Conservation (phyloP, 2,888 invertebrate genomes). For the Agrypnus murinus region DNA sequence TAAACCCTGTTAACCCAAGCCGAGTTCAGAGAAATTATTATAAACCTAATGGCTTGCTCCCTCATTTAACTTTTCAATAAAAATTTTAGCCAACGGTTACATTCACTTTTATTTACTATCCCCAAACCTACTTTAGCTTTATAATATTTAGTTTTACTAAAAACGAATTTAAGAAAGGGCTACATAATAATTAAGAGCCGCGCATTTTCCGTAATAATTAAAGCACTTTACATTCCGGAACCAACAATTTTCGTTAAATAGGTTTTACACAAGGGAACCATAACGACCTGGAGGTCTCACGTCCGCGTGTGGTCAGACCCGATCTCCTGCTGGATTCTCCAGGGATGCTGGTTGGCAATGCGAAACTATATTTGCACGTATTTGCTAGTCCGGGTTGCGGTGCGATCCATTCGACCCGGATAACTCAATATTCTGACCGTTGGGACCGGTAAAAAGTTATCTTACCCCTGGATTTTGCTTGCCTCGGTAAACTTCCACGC, state of each 20-base stretch:
- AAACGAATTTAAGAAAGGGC: too few species aligned
- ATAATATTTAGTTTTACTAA: too few species aligned
- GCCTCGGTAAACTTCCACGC: slow-evolving; percentile 21
- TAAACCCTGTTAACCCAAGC: too few species aligned
- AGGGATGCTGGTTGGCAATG: slow-evolving; percentile 22
- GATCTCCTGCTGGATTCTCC: slow-evolving; percentile 18
- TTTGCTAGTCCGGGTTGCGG: slow-evolving; percentile 25
- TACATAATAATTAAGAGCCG: too few species aligned
- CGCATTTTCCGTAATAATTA: slow-evolving; percentile 12
- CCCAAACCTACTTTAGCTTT: too few species aligned
- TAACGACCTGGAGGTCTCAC: slow-evolving; percentile 12
- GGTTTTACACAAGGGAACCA: slow-evolving; percentile 12
- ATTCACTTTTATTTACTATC: too few species aligned
- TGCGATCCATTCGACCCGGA: slow-evolving; percentile 16
- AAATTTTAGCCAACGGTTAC: too few species aligned
- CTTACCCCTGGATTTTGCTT: slow-evolving; percentile 10
- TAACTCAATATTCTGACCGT: slow-evolving; percentile 29
- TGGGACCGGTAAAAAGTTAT: slow-evolving; percentile 32
- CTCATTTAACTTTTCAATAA: too few species aligned
- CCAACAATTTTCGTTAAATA: slow-evolving; percentile 23
- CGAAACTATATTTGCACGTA: slow-evolving; percentile 29
- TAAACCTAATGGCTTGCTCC: too few species aligned
- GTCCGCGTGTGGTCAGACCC: slow-evolving; percentile 26
- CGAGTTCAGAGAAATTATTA: too few species aligned
- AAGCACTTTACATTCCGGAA: slow-evolving; percentile 16